A percentile compares a stretch with the other conserved stretches of the same genome.
Conservation (phyloP, 1,140 invertebrate species). For the Aporrectodea caliginosa region DNA sequence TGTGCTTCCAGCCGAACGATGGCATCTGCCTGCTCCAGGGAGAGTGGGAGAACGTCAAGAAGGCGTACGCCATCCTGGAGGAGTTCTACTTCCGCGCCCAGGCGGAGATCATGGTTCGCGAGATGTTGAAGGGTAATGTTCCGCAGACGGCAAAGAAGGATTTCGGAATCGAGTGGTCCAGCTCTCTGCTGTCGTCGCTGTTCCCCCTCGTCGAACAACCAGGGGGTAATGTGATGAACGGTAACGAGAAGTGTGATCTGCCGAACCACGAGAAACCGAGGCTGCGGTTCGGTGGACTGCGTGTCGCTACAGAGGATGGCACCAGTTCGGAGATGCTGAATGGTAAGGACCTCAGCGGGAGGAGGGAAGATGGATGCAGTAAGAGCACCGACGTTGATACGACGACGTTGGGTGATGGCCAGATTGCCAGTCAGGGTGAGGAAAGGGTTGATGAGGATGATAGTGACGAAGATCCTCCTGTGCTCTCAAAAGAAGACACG, state of each 20-base stretch:
- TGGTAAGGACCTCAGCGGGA: background rate
- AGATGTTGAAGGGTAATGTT: constrained; percentile 3
- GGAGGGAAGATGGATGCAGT: background rate
- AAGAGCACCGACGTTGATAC: background rate
- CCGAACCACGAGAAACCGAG: background rate
- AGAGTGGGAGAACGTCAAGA: constrained; percentile 25
- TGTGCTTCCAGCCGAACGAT: constrained; percentile 18
- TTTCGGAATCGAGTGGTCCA: background rate
- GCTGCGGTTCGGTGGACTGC: too few relatives aligned
- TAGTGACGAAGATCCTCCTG: constrained; percentile 2
- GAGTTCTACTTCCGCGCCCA: constrained; percentile 25
- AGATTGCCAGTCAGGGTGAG: background rate
- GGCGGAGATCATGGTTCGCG: constrained; percentile 8
- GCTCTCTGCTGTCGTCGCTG: background rate
- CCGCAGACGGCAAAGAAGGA: background rate
- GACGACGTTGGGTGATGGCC: background rate
- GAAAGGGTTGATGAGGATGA: constrained; percentile 20
- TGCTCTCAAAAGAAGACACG: background rate
- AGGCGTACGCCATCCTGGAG: constrained; percentile 21
- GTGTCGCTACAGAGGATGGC: too few relatives aligned
- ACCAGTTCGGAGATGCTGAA: too few relatives aligned
- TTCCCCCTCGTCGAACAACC: background rate
- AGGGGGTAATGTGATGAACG: constrained; percentile 58
- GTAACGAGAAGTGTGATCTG: background rate
- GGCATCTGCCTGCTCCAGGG: constrained; percentile 12